Evolutionary conservation across 64 coral and sea anemone genomes (phyloP), one percentile per base, ranked within the genome.

Genomic region (Montipora foliosa): DNA sequence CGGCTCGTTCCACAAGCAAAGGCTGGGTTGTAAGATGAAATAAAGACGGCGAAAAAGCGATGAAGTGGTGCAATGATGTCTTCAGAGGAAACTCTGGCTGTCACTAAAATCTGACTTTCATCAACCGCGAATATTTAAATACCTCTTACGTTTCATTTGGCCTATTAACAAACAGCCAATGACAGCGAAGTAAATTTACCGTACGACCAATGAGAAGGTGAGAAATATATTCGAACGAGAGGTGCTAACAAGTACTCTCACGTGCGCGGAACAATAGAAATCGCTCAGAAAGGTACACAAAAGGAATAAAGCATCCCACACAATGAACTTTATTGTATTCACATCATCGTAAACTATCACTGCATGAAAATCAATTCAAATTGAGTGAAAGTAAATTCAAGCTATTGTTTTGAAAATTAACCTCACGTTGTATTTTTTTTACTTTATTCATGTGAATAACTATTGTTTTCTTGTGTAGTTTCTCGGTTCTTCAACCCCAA

Each of bases 121-220:
- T 93, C 92, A 88, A 93, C 92, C 92, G 92, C 92, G 92, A 93
- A 93, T 93, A 93, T 93, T 93, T 93, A 93, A 93, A 93, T 93
- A 93, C 82, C 92, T 84, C 84, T 93, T 87, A 77, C 92, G 92
- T 87, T 77, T 93, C 92, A 88, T 93, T 59, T 93, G 84, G 88
- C 92, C 92, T 78, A 93, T 93, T 93, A 93, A 76, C 76, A 78
- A 88, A 88, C 68, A 72, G 16, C 92, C 92, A 93, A 93, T 88
- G 84, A 93, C 14, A 45, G 45, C 11, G 25, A n/a, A 74, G 57
- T 14, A 88, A 88, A 67, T 57, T 44, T 22, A 37, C 15, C 19
- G 29, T 37, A 0, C 19, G 48, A 80, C 92, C 92, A 93, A 93
- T 93, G 17, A 81, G 22, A 72, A 47, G 2, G 19, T 77, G 60